Evolutionary conservation across 2,888 invertebrate species (phyloP), one percentile per base, ranked within the genome.

Genomic region (Netelia virgata): DNA sequence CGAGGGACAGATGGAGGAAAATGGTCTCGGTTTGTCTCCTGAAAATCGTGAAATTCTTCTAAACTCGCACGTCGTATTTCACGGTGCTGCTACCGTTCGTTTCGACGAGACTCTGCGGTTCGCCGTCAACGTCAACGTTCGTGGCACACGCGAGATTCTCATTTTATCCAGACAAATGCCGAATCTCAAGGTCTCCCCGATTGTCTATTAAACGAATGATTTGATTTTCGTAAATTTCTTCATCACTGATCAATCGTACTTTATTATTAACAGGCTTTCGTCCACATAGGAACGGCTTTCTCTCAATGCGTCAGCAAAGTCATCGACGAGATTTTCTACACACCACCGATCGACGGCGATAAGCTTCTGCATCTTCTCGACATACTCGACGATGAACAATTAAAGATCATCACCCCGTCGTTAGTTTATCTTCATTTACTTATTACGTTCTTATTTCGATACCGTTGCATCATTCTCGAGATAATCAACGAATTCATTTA

Each of bases 51-150:
- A 93, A 63, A 87, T 91, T 9, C 86, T 96, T 11, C 92, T 95
- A n/a, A 94, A 95, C 84, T 95, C 96, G 0, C 94, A 94, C 72
- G 94, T 96, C 14, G 95, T 97, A 14, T 95, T 97, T 91, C 97
- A 97, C 91, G 96, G 95, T 47, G 97, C 97, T 0, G 97, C 97
- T 1, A 96, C 96, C 0, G 96, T 97, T 10, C 94, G 95, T 87
- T 97, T 97, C 90, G 96, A 97, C 90, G 97, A 97, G 90, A 95
- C 95, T 47, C 92, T 97, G 23, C 94, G 95, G 90, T 90, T 94
- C 1, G 96, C 96, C 0, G 94, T 96, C 11, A 94, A 95, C 86
- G 96, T 97, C 92, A 97, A 97, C 92, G 95, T 97, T 6, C 93
- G 95, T 61, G 96, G 96, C 41, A 96, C 96, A 0, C 95, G 95